A percentile compares a stretch with the other conserved stretches of the same genome.
These are phyloP conservation scores for Andrena flavipes DNA, from an alignment of 2,888 invertebrate species.

Conservation along the genomic window DNA sequence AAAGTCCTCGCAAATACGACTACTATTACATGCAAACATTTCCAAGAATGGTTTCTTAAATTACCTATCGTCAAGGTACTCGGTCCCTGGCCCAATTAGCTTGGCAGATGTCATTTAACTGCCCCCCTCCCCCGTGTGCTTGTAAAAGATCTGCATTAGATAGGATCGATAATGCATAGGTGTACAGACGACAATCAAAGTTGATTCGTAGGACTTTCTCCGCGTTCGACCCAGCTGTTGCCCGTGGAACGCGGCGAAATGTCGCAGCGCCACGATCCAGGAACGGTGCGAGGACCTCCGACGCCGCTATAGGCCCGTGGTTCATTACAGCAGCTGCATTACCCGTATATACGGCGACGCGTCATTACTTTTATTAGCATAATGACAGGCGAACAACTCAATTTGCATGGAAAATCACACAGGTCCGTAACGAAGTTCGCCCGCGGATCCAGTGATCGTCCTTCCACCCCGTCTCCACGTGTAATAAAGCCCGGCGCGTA, in stretches of 20 bases:
- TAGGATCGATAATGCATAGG: constrained; percentile 10
- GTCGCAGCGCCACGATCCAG: constrained; percentile 61
- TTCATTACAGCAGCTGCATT: constrained; percentile 76
- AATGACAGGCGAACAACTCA: constrained; percentile 81
- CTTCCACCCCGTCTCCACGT: constrained; percentile 34
- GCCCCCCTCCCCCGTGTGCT: background rate
- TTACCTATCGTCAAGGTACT: background rate
- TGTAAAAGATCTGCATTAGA: constrained; percentile 33
- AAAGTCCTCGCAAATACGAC: background rate
- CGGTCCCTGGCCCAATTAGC: constrained; percentile 22
- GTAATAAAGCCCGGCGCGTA: constrained; percentile 35
- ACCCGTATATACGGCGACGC: constrained; percentile 69
- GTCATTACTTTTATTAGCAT: constrained; percentile 82
- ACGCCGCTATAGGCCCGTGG: constrained; percentile 54
- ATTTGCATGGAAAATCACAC: constrained; percentile 82
- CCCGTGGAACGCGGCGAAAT: constrained; percentile 15
- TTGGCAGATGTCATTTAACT: constrained; percentile 37
- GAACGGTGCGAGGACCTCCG: constrained; percentile 58
- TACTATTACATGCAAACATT: background rate
- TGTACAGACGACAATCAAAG: constrained; percentile 17
- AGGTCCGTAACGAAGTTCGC: constrained; percentile 71
- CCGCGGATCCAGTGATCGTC: constrained; percentile 68
- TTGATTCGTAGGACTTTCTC: constrained; percentile 7
- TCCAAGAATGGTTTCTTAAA: background rate
- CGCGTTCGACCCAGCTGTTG: constrained; percentile 25